phyloP scores from a whole-genome alignment of 2,888 invertebrate genomes.

The Atrina japonica region DNA sequence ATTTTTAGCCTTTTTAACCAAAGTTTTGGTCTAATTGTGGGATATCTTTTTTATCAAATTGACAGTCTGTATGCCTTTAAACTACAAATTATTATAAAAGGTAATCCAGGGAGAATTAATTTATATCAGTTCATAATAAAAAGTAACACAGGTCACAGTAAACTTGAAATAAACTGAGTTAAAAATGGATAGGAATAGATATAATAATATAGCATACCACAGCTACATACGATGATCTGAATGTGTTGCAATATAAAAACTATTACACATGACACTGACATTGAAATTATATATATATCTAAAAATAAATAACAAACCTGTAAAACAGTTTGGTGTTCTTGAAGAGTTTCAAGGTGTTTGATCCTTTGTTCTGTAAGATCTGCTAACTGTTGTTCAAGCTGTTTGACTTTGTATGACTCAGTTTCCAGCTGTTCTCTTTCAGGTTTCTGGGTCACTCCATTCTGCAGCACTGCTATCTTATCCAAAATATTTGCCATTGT shows the following conservation, averaged over 20 bases:
- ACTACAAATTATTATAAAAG: too few species aligned
- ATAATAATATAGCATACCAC: not conserved
- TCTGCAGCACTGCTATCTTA: slow-evolving; percentile 59
- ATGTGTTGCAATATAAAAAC: not conserved
- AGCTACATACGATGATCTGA: not conserved
- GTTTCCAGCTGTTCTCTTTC: slow-evolving; percentile 28
- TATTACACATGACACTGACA: not conserved
- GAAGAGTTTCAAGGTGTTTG: slow-evolving; percentile 73
- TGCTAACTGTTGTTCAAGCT: slow-evolving; percentile 69
- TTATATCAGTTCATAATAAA: too few species aligned
- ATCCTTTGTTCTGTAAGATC: slow-evolving; percentile 71
- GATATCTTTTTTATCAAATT: too few species aligned
- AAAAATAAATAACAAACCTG: slow-evolving; percentile 58
- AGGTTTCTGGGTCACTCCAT: slow-evolving; percentile 31
- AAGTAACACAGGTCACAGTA: too few species aligned
- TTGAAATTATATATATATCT: too few species aligned
- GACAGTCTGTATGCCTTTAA: too few species aligned
- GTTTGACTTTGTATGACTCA: slow-evolving; percentile 47
- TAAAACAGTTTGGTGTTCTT: slow-evolving; percentile 73
- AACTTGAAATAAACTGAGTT: too few species aligned
- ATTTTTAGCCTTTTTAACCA: too few species aligned
- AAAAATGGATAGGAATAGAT: too few species aligned
- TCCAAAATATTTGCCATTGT: slow-evolving; percentile 69
- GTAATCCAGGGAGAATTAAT: too few species aligned
- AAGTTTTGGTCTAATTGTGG: too few species aligned